Base-by-base conservation (phyloP, 2,113 vertebrate species). In the Heteronetta atricapilla region DNA sequence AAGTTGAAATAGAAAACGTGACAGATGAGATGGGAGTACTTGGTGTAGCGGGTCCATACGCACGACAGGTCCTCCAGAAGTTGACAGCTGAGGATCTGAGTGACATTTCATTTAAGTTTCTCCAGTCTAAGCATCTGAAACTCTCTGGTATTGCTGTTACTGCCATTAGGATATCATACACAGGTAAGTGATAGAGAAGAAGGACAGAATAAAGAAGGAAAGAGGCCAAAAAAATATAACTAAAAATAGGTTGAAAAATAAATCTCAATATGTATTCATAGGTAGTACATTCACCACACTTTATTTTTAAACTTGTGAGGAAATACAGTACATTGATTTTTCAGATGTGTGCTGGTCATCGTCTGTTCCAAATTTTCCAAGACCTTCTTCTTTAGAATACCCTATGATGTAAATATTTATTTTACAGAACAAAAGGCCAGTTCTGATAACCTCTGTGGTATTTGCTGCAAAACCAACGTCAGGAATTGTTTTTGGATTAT, bases 131-230 rank as follows among this genome's bases (percentile, higher is more conserved):
- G 90, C 70, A 90, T 84, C 94, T 99, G 81, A 97, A 98, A 48
- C 40, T 99, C 92, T 98, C 98, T 13, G 97, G 96, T 70, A 77
- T 98, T 91, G 92, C 97, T 38, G 96, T 99, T 34, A 98, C 98
- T 67, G 99, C 99, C 84, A 98, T 99, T 89, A 98, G 99, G 96
- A 99, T 99, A 97, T 99, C 99, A 7, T 99, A 99, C 85, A 99
- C 99, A 63, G 99, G 99, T 99, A 97, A 93, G 90, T 46, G 46
- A 2, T 53, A 44, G 52, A 62, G 70, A 94, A 73, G 75, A 58
- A 3, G 59, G 17, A 21, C 14, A 73, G 62, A 25, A 48, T 21
- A 48, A 48, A 48, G 21, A 22, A 48, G 46, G 46, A 76, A 82
- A 19, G 11, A 68, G 6, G 44, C 2, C 76, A 38, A 42, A 6